Percentiles rank a stretch among this genome's conserved stretches.
These are phyloP conservation scores for Bugula neritina DNA, from an alignment of 2,888 invertebrate genomes.

Conservation along the genomic window DNA sequence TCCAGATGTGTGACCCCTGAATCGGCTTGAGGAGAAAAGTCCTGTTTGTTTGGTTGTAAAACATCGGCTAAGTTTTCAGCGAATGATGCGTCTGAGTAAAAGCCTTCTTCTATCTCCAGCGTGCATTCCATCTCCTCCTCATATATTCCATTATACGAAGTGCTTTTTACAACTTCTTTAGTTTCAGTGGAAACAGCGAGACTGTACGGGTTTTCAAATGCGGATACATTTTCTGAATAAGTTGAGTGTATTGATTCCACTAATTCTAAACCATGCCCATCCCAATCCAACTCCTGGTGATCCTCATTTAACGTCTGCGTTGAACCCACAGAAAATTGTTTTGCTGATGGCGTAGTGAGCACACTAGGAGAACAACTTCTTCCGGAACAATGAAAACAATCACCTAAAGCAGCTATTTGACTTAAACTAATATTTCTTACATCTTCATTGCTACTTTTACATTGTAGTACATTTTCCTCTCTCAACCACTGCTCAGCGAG, in stretches of 20 bases:
- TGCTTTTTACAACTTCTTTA: neutral
- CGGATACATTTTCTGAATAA: neutral
- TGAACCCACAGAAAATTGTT: neutral
- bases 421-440: neutral
- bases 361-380: neutral
- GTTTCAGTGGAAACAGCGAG: neutral
- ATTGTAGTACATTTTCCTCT: neutral
- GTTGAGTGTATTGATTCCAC: slow-evolving; percentile 16
- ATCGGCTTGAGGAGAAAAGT: slow-evolving; percentile 21
- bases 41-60: neutral
- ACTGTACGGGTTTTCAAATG: slow-evolving; percentile 15
- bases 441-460: neutral
- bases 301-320: slow-evolving; percentile 12
- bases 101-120: slow-evolving; percentile 15
- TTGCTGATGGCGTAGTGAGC: neutral
- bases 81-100: slow-evolving; percentile 7
- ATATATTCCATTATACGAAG: slow-evolving; percentile 14
- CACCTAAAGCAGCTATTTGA: slow-evolving; percentile 13
- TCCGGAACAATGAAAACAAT: neutral
- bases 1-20: slow-evolving; percentile 16
- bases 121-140: slow-evolving; percentile 22
- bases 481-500: slow-evolving; percentile 11
- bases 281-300: slow-evolving; percentile 10
- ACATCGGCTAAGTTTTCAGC: neutral
- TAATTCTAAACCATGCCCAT: slow-evolving; percentile 19